Conservation (phyloP, 2,113 vertebrate genomes). For the Phrynosoma blainvillii region DNA sequence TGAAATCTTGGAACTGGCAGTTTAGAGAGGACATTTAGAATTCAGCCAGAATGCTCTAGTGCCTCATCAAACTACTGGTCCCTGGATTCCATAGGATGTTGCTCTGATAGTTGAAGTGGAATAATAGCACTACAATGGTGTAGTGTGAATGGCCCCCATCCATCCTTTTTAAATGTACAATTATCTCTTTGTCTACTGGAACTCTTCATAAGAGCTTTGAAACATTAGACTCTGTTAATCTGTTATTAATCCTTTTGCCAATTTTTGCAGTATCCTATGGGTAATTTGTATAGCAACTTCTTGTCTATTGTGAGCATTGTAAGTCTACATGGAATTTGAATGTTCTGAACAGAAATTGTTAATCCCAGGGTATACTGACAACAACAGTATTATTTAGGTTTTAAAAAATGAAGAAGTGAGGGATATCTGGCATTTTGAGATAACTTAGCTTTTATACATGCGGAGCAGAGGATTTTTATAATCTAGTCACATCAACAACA, state of each 20-base stretch:
- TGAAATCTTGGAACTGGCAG: too few relatives aligned
- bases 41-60: too few relatives aligned
- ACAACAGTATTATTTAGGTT: neutral
- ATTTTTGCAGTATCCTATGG: neutral
- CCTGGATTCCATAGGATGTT: too few relatives aligned
- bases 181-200: too few relatives aligned
- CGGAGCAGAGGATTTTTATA: neutral
- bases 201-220: neutral
- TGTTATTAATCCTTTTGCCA: neutral
- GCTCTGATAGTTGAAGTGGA: too few relatives aligned
- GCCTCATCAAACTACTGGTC: too few relatives aligned
- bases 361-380: neutral
- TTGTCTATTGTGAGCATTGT: neutral
- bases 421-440: constrained; percentile 16
- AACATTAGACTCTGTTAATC: neutral
- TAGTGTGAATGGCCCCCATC: too few relatives aligned
- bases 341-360: neutral
- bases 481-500: neutral
- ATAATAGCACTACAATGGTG: too few relatives aligned
- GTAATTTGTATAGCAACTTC: neutral
- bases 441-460: neutral
- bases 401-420: neutral
- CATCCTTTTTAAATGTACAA: neutral
- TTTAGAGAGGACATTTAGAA: too few relatives aligned
- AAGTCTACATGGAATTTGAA: neutral